Evolutionary conservation across 2,888 invertebrate species (phyloP).

Genomic region (Pristionchus entomophagus): DNA sequence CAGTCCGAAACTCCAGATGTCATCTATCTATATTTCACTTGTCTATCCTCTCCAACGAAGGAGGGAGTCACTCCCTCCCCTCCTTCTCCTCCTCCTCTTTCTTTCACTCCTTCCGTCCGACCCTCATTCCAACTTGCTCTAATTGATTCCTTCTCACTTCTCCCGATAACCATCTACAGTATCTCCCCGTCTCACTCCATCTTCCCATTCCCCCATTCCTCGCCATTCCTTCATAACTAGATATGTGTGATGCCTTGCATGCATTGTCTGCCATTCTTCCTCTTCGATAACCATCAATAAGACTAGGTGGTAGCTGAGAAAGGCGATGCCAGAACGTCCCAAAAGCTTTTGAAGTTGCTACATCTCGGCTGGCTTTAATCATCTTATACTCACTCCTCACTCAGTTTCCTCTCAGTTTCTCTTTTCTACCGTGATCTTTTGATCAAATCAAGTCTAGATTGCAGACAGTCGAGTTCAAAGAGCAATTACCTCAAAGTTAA

Average conservation of each 20-base stretch:
- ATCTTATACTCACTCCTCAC: too few species aligned
- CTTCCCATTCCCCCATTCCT: background rate
- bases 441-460: too few species aligned
- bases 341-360: too few species aligned
- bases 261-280: background rate
- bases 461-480: too few species aligned
- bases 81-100: background rate
- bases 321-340: too few species aligned
- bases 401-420: too few species aligned
- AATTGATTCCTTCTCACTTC: conserved; percentile 39
- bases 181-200: conserved; percentile 8
- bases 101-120: background rate
- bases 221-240: background rate
- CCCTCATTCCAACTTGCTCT: conserved; percentile 39
- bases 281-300: too few species aligned
- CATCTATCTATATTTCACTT: conserved; percentile 38
- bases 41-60: conserved; percentile 20
- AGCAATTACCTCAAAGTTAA: too few species aligned
- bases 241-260: background rate
- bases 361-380: too few species aligned
- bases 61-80: background rate
- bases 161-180: conserved; percentile 37
- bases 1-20: conserved; percentile 40
- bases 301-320: too few species aligned
- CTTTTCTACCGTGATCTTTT: too few species aligned